phyloP scores from a whole-genome alignment of 2,888 invertebrate species.

The Drosophila paracracens region DNA sequence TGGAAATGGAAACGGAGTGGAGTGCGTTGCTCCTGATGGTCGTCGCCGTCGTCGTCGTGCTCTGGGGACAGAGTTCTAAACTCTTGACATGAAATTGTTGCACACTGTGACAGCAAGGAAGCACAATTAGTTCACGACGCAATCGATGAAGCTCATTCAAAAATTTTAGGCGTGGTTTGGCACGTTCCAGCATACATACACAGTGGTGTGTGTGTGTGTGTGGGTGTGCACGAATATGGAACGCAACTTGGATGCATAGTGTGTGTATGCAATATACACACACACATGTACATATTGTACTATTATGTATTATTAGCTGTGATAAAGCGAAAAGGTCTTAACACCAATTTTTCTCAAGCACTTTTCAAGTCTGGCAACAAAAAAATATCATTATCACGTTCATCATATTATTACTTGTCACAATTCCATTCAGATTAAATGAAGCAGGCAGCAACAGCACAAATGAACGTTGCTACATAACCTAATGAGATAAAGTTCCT shows the following conservation, averaged over 20 bases:
- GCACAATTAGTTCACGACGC: conserved; percentile 50
- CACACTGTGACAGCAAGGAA: conserved; percentile 59
- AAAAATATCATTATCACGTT: neutral
- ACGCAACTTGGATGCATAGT: conserved; percentile 10
- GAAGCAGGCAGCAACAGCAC: neutral
- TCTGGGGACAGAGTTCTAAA: conserved; percentile 69
- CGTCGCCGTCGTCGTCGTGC: conserved; percentile 40
- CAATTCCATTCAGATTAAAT: neutral
- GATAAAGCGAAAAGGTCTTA: neutral
- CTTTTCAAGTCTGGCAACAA: neutral
- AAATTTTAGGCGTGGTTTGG: conserved; percentile 56
- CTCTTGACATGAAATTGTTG: conserved; percentile 74
- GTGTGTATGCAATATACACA: neutral
- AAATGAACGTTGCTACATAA: neutral
- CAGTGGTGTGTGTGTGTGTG: conserved; percentile 19
- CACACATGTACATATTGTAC: neutral
- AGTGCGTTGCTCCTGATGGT: conserved; percentile 38
- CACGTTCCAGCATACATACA: conserved; percentile 42
- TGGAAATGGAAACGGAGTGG: conserved; percentile 23
- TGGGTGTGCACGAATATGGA: conserved; percentile 32
- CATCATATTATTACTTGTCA: neutral
- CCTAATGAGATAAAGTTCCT: neutral
- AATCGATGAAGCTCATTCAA: conserved; percentile 36
- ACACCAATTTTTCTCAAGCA: neutral
- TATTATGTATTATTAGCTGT: neutral